Evolutionary conservation across 2,113 vertebrate species (phyloP).

Genomic region (Podilymbus podiceps): DNA sequence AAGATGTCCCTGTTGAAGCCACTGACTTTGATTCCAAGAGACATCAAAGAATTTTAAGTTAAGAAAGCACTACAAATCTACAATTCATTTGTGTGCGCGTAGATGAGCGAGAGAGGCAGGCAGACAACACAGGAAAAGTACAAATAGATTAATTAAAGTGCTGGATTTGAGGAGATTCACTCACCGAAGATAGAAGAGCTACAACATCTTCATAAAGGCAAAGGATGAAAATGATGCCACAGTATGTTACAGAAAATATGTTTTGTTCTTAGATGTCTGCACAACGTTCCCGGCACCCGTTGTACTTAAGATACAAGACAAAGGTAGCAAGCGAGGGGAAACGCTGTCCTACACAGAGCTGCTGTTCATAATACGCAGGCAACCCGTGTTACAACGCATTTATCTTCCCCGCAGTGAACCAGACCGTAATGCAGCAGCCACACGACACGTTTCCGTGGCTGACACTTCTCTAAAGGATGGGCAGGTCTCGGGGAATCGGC

Average conservation of each 20-base stretch:
- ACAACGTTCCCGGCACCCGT: neutral
- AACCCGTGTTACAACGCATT: neutral
- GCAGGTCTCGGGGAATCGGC: neutral
- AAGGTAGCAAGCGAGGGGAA: neutral
- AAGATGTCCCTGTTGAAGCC: conserved; percentile 46
- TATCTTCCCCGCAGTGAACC: conserved; percentile 14
- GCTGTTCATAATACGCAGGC: neutral
- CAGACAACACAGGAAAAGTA: conserved; percentile 55
- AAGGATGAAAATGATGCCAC: conserved; percentile 56
- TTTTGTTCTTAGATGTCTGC: conserved; percentile 46
- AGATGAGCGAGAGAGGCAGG: neutral
- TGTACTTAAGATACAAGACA: conserved; percentile 26
- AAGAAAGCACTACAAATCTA: conserved; percentile 41
- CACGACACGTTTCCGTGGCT: neutral
- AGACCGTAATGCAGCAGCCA: conserved; percentile 28
- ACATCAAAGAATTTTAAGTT: conserved; percentile 54
- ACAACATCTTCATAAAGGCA: conserved; percentile 40
- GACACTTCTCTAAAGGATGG: conserved; percentile 31
- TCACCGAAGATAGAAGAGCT: conserved; percentile 39
- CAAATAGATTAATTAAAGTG: conserved; percentile 69
- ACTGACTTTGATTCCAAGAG: conserved; percentile 47
- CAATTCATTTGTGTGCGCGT: neutral
- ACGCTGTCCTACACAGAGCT: neutral
- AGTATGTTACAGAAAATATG: conserved; percentile 31
- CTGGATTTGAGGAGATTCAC: conserved; percentile 41